These are phyloP conservation scores for Colossoma macropomum DNA, from an alignment of 2,113 vertebrate species.

Conservation along the genomic window DNA sequence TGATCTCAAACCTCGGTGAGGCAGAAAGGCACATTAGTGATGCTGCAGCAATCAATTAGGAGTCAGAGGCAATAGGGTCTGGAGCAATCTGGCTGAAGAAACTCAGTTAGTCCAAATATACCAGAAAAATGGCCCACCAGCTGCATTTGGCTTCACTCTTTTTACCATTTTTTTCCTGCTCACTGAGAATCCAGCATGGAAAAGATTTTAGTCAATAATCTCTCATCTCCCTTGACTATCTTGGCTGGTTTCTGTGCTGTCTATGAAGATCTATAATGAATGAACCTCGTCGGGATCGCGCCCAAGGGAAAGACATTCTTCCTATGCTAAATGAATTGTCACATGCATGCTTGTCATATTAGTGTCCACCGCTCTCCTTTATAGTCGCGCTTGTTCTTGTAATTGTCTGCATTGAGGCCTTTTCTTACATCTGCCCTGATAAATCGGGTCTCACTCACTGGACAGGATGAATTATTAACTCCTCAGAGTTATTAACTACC, in stretches of 20 bases:
- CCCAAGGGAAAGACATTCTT: constrained; percentile 11
- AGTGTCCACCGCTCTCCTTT: neutral
- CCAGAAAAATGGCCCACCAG: neutral
- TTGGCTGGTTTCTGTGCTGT: neutral
- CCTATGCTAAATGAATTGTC: neutral
- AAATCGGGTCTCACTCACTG: neutral
- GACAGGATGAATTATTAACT: neutral
- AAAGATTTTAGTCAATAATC: neutral
- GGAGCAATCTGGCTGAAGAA: constrained; percentile 8
- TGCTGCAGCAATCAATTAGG: constrained; percentile 18
- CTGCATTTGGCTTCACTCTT: neutral
- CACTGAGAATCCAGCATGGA: neutral
- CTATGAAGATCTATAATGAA: neutral
- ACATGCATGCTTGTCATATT: neutral
- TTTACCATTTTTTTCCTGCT: neutral
- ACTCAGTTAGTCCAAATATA: constrained; percentile 7
- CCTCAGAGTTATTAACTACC: neutral
- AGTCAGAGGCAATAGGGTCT: constrained; percentile 3
- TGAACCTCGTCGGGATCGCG: neutral
- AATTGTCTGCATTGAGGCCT: neutral
- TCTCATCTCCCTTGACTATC: neutral
- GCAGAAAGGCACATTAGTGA: constrained; percentile 28
- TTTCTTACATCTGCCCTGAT: constrained; percentile 8
- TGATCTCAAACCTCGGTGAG: constrained; percentile 80
- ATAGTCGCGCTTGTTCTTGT: constrained; percentile 9